These are phyloP conservation scores for Excalfactoria chinensis DNA, from an alignment of 2,113 vertebrate species.

Conservation along the genomic window DNA sequence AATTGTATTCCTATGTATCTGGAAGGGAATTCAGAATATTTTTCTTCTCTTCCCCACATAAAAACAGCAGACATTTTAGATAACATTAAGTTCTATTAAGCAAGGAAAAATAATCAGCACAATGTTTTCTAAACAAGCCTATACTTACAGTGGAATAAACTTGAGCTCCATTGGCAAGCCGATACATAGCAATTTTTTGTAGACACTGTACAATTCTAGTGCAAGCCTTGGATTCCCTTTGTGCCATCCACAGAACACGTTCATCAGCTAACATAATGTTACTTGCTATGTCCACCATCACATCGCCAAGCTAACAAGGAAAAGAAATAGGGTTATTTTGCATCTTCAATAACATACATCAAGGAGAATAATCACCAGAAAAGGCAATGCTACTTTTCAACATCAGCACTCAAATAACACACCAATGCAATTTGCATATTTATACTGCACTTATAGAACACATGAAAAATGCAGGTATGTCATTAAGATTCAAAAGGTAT, in stretches of 20 bases:
- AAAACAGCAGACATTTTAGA: neutral
- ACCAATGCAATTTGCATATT: neutral
- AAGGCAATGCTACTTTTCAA: neutral
- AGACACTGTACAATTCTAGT: constrained; percentile 91
- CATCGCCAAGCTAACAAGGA: constrained; percentile 87
- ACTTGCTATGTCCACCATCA: constrained; percentile 97
- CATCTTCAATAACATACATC: neutral
- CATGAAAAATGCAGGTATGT: neutral
- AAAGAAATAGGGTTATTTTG: neutral
- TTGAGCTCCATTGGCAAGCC: constrained; percentile 87
- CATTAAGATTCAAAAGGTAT: neutral
- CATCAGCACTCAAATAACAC: neutral
- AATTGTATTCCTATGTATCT: neutral
- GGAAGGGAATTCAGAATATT: neutral
- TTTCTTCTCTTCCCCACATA: neutral
- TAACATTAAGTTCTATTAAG: neutral
- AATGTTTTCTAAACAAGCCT: neutral
- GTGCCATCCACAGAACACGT: constrained; percentile 91
- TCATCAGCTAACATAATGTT: constrained; percentile 97
- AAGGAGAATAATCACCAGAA: neutral
- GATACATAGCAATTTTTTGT: constrained; percentile 87
- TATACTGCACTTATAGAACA: rapidly evolving
- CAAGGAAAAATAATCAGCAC: neutral
- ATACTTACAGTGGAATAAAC: constrained; percentile 90
- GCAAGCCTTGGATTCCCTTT: constrained; percentile 91